Percentiles rank a stretch among this genome's conserved stretches.
phyloP scores from a whole-genome alignment of 2,888 invertebrate genomes.

The Acanthacorydalis orientalis region DNA sequence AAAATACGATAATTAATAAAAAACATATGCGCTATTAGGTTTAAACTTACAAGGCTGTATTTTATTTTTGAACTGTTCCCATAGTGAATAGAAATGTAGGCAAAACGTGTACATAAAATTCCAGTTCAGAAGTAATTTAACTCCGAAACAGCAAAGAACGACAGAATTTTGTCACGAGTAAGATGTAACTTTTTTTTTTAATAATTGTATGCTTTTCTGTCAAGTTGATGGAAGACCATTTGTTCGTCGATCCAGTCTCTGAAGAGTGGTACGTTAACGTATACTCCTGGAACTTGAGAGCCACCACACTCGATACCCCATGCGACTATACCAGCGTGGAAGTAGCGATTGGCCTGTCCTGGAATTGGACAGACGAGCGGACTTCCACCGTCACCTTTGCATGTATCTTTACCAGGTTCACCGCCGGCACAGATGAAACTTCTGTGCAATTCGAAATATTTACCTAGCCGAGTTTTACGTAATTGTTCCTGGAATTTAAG shows the following conservation, averaged over 20 bases:
- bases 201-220: conserved; percentile 21
- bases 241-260: conserved; percentile 28
- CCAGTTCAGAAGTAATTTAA: no score
- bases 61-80: no score
- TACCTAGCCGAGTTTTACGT: conserved; percentile 49
- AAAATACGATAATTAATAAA: no score
- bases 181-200: neutral
- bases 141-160: no score
- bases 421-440: conserved; percentile 70
- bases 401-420: conserved; percentile 51
- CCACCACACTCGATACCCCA: conserved; percentile 35
- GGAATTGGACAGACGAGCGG: conserved; percentile 56
- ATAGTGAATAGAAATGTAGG: no score
- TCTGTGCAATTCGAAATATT: conserved; percentile 43
- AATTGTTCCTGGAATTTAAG: conserved; percentile 17
- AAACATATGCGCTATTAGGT: no score
- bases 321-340: conserved; percentile 36
- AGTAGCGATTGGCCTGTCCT: conserved; percentile 28
- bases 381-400: conserved; percentile 62
- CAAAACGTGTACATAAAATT: no score
- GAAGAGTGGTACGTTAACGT: conserved; percentile 27
- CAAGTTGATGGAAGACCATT: conserved; percentile 24
- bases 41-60: no score
- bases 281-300: conserved; percentile 30
- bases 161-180: no score